These are phyloP conservation scores for Pogonocichla stellata DNA, from an alignment of 2,113 vertebrate genomes.

Conservation along the genomic window DNA sequence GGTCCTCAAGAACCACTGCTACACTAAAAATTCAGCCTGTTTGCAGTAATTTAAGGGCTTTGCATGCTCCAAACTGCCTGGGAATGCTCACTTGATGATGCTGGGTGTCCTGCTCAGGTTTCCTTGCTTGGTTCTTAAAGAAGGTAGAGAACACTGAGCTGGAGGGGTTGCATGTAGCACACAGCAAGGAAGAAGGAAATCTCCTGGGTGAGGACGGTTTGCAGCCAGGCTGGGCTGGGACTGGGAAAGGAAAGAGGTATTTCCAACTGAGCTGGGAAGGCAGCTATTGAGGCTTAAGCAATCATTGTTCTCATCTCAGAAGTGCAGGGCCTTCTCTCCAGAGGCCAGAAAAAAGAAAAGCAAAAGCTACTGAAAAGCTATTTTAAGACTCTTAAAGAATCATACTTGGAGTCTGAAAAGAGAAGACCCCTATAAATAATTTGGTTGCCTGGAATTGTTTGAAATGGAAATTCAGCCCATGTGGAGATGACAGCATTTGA, in stretches of 20 bases:
- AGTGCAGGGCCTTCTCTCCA: neutral
- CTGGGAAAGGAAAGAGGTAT: neutral
- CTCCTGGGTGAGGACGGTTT: neutral
- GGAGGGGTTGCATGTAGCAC: neutral
- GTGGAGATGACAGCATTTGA: neutral
- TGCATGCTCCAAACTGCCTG: neutral
- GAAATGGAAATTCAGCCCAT: conserved; percentile 19
- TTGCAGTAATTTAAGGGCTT: neutral
- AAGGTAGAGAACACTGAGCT: neutral
- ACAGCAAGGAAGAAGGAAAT: neutral
- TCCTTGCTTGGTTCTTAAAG: neutral
- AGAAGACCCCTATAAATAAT: neutral
- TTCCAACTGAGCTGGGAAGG: neutral
- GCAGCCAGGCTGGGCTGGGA: neutral
- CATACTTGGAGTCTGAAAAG: neutral
- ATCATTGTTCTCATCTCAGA: accelerated
- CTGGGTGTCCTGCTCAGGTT: neutral
- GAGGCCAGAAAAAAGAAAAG: neutral
- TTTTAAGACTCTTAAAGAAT: neutral
- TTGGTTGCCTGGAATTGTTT: neutral
- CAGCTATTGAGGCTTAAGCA: neutral
- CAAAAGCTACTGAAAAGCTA: neutral
- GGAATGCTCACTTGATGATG: accelerated
- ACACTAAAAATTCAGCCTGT: neutral
- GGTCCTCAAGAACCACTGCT: accelerated